Conservation (phyloP, 2,888 invertebrate species). For the Apamea epomidion region DNA sequence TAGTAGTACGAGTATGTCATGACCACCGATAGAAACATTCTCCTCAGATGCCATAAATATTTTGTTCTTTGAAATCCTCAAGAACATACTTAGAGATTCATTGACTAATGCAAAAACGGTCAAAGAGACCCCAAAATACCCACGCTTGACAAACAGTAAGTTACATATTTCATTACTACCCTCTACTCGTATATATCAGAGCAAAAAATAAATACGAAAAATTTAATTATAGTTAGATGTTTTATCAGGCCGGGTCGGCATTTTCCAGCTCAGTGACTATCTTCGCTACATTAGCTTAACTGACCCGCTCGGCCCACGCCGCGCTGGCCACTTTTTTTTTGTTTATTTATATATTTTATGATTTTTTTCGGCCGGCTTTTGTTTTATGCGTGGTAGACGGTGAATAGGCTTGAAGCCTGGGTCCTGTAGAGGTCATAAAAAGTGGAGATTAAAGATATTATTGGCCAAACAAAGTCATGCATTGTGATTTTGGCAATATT, state of each 20-base stretch:
- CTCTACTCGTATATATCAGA: slow-evolving; percentile 26
- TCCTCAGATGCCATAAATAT: neutral
- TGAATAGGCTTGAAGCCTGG: neutral
- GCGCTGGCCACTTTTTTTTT: slow-evolving; percentile 42
- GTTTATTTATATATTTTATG: slow-evolving; percentile 58
- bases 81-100: neutral
- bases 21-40: too few species aligned
- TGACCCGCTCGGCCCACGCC: slow-evolving; percentile 43
- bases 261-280: slow-evolving; percentile 53
- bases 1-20: too few species aligned
- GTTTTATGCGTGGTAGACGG: slow-evolving; percentile 39
- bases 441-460: neutral
- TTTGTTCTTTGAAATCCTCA: neutral
- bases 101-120: neutral
- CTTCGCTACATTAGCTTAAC: slow-evolving; percentile 61
- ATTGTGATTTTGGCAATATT: neutral
- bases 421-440: neutral
- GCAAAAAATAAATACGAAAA: slow-evolving; percentile 56
- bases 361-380: slow-evolving; percentile 28
- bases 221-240: slow-evolving; percentile 63
- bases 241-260: slow-evolving; percentile 58
- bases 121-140: neutral
- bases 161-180: slow-evolving; percentile 29
- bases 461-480: neutral
- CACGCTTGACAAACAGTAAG: slow-evolving; percentile 7